Evolutionary conservation across 1,140 invertebrate genomes (phyloP), one percentile per base, ranked within the genome.

Genomic region (Metaphire vulgaris): DNA sequence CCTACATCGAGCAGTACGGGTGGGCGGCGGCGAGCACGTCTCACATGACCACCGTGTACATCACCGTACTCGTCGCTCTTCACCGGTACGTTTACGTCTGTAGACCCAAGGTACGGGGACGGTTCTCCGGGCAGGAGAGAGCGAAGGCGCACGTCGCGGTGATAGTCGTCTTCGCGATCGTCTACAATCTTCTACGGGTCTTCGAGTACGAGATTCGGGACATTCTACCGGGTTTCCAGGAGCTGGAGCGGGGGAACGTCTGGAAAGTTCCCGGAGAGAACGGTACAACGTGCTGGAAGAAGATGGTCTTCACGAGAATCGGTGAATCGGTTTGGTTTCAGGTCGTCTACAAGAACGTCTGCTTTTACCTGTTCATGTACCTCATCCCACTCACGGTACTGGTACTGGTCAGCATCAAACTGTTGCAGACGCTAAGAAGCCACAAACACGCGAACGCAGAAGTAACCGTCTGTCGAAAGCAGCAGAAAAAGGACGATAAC

Each of bases 301-400:
- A 21, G 30, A 31, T 29, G 70, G 32, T 34, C 30, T 34, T 72
- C 26, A 33, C 70, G 14, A 16, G 14, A 32, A 15, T 72, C 14
- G 70, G 30, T 26, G 26, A 26, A n/a, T 21, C n/a, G 12, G 26
- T 21, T 14, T 33, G 26, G 26, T 72, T 72, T 31, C 70, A 72
- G 70, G 26, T 72, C 70, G 33, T 28, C 70, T 72, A 72, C 70
- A 72, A 72, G 70, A 72, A 34, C 70, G 30, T 72, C 26, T 32
- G n/a, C 70, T 72, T 32, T 31, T 72, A n/a, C 70, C 16, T 34
- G 26, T n/a, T 33, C 26, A 72, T 72, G 70, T 72, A 32, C 70
- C 16, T 72, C 14, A 72, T 72, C 15, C 70, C 70, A n/a, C 70
- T 72, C 16, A 15, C 30, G 16, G 21, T 72, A 30, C 70, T 72